Evolutionary conservation across 2,888 invertebrate genomes (phyloP).

Genomic region (Smittia aterrima): DNA sequence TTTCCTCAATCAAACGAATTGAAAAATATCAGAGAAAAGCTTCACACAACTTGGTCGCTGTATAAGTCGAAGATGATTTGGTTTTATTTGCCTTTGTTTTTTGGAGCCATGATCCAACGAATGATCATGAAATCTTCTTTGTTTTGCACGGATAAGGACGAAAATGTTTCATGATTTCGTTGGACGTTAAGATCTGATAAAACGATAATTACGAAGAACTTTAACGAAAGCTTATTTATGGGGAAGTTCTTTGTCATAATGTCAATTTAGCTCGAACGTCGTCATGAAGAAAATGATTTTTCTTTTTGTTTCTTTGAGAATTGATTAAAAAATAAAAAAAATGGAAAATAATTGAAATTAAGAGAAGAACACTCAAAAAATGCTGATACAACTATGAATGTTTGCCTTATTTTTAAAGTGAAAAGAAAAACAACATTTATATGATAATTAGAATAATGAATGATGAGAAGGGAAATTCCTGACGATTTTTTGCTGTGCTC

Average conservation of each 20-base stretch:
- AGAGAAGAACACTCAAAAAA: neutral
- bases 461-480: neutral
- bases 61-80: too few relatives aligned
- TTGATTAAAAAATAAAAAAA: too few relatives aligned
- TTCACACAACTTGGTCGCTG: too few relatives aligned
- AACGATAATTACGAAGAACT: neutral
- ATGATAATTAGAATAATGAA: slow-evolving; percentile 4
- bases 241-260: neutral
- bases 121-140: too few relatives aligned
- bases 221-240: neutral
- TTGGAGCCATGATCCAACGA: too few relatives aligned
- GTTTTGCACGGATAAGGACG: too few relatives aligned
- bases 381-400: neutral
- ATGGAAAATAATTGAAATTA: neutral
- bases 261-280: neutral
- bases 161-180: neutral
- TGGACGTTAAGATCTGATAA: neutral
- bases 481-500: neutral
- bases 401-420: slow-evolving; percentile 3
- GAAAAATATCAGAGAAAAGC: slow-evolving; percentile 11
- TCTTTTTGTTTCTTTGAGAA: too few relatives aligned
- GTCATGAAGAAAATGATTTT: neutral
- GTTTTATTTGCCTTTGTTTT: too few relatives aligned
- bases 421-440: neutral
- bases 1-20: neutral